Percentiles rank a stretch among this genome's conserved stretches.
Evolutionary conservation across 2,113 vertebrate genomes (phyloP).

Genomic region (Athene cunicularia): DNA sequence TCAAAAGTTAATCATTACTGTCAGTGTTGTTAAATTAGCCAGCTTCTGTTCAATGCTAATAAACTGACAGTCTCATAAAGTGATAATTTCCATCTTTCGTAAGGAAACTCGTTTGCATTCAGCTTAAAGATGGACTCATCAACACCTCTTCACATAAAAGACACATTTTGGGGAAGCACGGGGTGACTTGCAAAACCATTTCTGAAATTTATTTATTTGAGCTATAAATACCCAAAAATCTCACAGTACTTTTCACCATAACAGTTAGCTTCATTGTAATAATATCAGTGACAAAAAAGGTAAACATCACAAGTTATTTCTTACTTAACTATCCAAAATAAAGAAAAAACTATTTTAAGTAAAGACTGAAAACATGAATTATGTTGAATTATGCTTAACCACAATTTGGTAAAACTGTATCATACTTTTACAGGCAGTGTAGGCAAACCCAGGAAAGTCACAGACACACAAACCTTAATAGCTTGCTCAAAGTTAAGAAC

Average conservation of each 20-base stretch:
- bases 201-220: not conserved
- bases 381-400: not conserved
- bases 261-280: not conserved
- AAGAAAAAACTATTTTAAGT: not conserved
- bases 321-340: not conserved
- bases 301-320: not conserved
- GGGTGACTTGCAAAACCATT: not conserved
- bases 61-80: not conserved
- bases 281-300: not conserved
- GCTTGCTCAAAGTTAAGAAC: slow-evolving; percentile 98
- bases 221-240: not conserved
- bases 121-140: not conserved
- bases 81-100: not conserved
- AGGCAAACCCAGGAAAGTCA: not conserved
- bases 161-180: not conserved
- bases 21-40: not conserved
- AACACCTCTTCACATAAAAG: not conserved
- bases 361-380: not conserved
- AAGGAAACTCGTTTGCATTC: not conserved
- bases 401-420: not conserved
- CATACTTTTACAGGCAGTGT: not conserved
- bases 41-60: not conserved
- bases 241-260: not conserved
- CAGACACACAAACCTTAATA: slow-evolving; percentile 84
- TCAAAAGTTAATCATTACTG: not conserved